Conservation (phyloP, 1,140 invertebrate species). For the Tetraneura akinire region DNA sequence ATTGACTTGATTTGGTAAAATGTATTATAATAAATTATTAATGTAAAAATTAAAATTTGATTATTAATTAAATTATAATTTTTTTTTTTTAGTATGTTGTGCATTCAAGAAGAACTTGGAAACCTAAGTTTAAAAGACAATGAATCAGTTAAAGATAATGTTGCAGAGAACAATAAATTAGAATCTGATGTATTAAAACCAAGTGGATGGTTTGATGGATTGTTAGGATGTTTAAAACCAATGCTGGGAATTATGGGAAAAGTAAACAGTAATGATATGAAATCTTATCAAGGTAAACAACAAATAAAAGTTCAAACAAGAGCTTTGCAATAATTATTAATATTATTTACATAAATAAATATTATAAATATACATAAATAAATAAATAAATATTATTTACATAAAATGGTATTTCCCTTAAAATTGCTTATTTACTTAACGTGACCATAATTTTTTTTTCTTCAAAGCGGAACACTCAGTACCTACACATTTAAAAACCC, state of each 20-base stretch:
- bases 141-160: constrained; percentile 39
- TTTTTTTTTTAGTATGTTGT: constrained; percentile 65
- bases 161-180: constrained; percentile 13
- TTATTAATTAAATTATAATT: constrained; percentile 3
- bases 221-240: constrained; percentile 83
- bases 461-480: no score
- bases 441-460: no score
- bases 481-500: no score
- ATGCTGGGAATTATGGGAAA: constrained; percentile 84
- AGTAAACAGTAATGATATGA: constrained; percentile 70
- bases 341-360: no score
- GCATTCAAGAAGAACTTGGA: constrained; percentile 68
- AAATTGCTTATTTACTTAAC: no score
- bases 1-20: not conserved
- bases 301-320: not conserved
- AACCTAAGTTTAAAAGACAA: constrained; percentile 60
- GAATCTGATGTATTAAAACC: constrained; percentile 38
- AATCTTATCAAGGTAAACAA: constrained; percentile 61
- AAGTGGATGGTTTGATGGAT: constrained; percentile 75
- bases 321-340: no score
- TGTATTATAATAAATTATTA: no score
- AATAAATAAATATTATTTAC: no score
- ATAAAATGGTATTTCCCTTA: no score
- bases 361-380: no score
- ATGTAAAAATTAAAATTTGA: not conserved